These are phyloP conservation scores for Triplophysa bombifrons DNA, from an alignment of 2,797 vertebrate species.

Conservation along the genomic window DNA sequence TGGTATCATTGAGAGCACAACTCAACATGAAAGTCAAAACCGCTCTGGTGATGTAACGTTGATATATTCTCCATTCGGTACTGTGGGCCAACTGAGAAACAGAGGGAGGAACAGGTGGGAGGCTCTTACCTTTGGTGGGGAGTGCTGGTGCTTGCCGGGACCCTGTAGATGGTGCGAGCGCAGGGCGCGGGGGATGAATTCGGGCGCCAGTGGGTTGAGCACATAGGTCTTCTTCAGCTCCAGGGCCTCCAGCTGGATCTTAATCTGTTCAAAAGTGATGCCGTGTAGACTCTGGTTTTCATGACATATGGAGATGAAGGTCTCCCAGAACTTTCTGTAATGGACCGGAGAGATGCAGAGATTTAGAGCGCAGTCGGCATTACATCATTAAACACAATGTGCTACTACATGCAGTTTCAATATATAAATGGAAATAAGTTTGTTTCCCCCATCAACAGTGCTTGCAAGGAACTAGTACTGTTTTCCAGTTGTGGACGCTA, in stretches of 20 bases:
- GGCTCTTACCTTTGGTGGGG: conserved; percentile 91
- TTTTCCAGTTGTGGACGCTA: too few relatives aligned
- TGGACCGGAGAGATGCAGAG: conserved; percentile 6
- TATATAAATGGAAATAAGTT: neutral
- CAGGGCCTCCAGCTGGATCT: conserved; percentile 94
- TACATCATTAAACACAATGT: neutral
- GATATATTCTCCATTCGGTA: neutral
- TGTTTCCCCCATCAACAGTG: too few relatives aligned
- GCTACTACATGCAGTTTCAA: neutral
- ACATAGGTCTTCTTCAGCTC: conserved; percentile 99
- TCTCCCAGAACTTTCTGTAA: conserved; percentile 98
- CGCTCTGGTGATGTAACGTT: neutral
- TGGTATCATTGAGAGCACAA: neutral
- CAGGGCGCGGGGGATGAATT: conserved; percentile 97
- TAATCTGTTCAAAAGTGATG: conserved; percentile 98
- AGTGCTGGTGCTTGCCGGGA: conserved; percentile 81
- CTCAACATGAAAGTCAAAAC: neutral
- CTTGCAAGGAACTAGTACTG: too few relatives aligned
- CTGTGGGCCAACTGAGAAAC: neutral
- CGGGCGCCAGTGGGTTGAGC: conserved; percentile 95
- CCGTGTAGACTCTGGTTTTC: conserved; percentile 96
- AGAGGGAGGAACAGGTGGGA: neutral
- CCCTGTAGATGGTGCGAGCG: conserved; percentile 76
- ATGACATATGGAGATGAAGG: conserved; percentile 95
- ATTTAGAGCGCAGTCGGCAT: neutral